These are phyloP conservation scores for Rhynchotus rufescens DNA, from an alignment of 2,797 vertebrate genomes.

Conservation along the genomic window DNA sequence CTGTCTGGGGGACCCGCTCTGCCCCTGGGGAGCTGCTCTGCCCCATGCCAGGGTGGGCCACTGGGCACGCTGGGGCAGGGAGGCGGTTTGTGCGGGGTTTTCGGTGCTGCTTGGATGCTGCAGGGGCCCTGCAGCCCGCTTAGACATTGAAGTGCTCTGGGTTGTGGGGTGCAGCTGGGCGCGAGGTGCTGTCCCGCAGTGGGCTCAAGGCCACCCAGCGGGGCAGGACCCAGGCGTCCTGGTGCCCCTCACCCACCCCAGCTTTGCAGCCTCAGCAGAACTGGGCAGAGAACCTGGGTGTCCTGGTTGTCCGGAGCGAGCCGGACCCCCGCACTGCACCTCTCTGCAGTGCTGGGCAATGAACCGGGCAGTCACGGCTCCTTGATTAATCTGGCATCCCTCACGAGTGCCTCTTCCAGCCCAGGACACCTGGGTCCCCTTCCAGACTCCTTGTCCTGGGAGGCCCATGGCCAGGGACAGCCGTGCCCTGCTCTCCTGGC, in stretches of 20 bases:
- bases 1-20: fast-evolving
- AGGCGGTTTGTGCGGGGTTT: not conserved
- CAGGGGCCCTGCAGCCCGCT: not conserved
- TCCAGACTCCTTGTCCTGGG: not conserved
- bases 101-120: not conserved
- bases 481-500: not conserved
- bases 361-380: slow-evolving; percentile 13
- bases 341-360: slow-evolving; percentile 59
- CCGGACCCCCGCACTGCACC: not conserved
- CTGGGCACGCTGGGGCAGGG: not conserved
- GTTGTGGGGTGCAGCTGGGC: fast-evolving
- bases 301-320: not conserved
- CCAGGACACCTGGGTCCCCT: slow-evolving; percentile 32
- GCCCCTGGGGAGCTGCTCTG: not conserved
- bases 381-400: slow-evolving; percentile 44
- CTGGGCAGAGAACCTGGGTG: not conserved
- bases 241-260: fast-evolving
- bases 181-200: not conserved
- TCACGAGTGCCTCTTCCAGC: not conserved
- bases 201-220: not conserved
- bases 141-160: too few species aligned
- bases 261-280: not conserved
- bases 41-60: not conserved
- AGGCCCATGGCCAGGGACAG: not conserved
- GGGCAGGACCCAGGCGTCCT: not conserved